Evolutionary conservation across 2,797 vertebrate genomes (phyloP), one percentile per base, ranked within the genome.

Genomic region (Mus minutoides): DNA sequence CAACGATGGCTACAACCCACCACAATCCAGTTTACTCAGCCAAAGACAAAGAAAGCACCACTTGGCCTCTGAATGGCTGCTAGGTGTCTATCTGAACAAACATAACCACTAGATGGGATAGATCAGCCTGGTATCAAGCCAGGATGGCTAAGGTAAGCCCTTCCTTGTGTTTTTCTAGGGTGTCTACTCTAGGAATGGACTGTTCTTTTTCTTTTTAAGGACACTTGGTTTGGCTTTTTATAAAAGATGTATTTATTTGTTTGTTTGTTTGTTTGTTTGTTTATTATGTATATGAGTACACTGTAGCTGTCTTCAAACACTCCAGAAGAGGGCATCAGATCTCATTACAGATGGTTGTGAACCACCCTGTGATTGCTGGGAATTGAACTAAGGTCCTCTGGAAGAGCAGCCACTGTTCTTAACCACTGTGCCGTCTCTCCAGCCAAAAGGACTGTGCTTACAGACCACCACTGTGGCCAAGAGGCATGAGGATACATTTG

Each of bases 101-200:
- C 17, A 43, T 43, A 75, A 31, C 54, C 64, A 52, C 56, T 90
- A 60, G 40, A 21, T 79, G 34, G 26, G 52, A 62, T 37, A 31
- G 22, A 14, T 92, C 46, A 7, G 56, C n/a, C 93, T 54, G 77
- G 64, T 40, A 95, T 94, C 40, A 82, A 90, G 82, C 26, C 34
- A 46, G 80, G 21, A 29, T 43, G 9, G n/a, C 29, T 80, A 84
- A 89, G 13, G 40, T 34, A 40, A 12, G 58, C 34, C 49, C 43
- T 90, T 92, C 84, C 19, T 75, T 92, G 60, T 91, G 46, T 26
- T 58, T 56, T 84, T 79, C 21, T 22, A 52, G 60, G 14, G 13
- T 77, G 31, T 90, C 17, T 84, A 17, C 82, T 85, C 58, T 69
- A 89, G 22, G 60, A 77, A 69, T 31, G 29, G 37, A 17, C 29